Evolutionary conservation across 2,888 invertebrate genomes (phyloP).

Genomic region (Apantesis nais): DNA sequence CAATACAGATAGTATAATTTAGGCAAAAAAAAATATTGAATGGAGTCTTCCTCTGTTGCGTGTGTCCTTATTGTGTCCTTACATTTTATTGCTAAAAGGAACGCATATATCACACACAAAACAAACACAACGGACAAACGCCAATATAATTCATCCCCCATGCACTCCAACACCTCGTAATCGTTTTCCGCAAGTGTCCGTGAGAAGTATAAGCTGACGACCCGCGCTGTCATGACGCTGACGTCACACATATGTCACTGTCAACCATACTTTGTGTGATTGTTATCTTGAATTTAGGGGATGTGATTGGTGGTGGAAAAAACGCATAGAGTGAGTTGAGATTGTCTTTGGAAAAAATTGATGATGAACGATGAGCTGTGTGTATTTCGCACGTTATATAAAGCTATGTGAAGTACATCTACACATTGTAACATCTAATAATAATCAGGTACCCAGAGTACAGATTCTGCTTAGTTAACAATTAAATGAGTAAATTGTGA

Average conservation of each 20-base stretch:
- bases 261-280: constrained; percentile 1
- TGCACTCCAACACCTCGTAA: background rate
- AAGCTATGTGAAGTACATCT: no score
- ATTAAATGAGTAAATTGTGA: no score
- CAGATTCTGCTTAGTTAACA: no score
- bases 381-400: no score
- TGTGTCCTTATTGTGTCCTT: background rate
- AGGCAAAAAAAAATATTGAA: background rate
- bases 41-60: background rate
- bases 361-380: background rate
- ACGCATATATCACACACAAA: background rate
- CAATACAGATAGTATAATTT: no score
- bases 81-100: background rate
- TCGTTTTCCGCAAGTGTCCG: background rate
- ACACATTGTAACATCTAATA: no score
- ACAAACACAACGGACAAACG: no score
- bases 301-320: background rate
- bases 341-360: background rate
- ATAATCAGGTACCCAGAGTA: no score
- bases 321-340: background rate
- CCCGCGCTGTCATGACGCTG: background rate
- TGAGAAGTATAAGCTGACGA: background rate
- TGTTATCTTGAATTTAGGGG: background rate
- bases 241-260: constrained; percentile 2
- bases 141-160: background rate